phyloP scores from a whole-genome alignment of 1,140 invertebrate genomes.

The Temnothorax curvispinosus region DNA sequence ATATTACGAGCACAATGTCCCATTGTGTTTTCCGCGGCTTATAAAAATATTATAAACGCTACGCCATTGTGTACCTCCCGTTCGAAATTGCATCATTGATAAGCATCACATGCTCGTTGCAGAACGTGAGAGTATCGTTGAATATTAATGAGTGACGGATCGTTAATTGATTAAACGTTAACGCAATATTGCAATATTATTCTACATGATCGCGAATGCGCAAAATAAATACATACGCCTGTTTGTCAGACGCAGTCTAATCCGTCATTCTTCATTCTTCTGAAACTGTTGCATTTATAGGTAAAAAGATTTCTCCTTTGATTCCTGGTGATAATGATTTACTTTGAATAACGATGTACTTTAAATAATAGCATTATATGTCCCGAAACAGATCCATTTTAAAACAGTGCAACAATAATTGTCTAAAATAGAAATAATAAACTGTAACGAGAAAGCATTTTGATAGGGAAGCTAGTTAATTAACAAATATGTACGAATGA shows the following conservation, averaged over 20 bases:
- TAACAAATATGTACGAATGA: not conserved
- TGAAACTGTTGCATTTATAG: not conserved
- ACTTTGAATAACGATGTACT: not conserved
- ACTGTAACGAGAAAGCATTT: not conserved
- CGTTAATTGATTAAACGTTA: conserved; percentile 30
- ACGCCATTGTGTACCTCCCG: not conserved
- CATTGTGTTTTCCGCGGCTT: not conserved
- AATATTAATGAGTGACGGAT: conserved; percentile 26
- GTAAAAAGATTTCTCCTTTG: not conserved
- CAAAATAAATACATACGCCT: not conserved
- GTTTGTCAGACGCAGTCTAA: not conserved
- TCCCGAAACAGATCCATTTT: not conserved
- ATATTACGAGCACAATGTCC: not conserved
- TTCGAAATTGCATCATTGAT: conserved; percentile 10
- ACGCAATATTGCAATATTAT: not conserved
- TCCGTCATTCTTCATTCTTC: not conserved
- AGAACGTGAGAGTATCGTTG: not conserved
- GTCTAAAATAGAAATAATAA: not conserved
- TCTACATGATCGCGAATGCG: not conserved
- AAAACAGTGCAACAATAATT: not conserved
- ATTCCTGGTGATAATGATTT: not conserved
- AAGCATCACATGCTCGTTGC: not conserved
- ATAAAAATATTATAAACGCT: not conserved
- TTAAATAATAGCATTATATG: not conserved
- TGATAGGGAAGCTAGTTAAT: not conserved